A percentile compares a stretch with the other conserved stretches of the same genome.
Conservation (phyloP, 1,140 invertebrate genomes). For the Euura lappo region DNA sequence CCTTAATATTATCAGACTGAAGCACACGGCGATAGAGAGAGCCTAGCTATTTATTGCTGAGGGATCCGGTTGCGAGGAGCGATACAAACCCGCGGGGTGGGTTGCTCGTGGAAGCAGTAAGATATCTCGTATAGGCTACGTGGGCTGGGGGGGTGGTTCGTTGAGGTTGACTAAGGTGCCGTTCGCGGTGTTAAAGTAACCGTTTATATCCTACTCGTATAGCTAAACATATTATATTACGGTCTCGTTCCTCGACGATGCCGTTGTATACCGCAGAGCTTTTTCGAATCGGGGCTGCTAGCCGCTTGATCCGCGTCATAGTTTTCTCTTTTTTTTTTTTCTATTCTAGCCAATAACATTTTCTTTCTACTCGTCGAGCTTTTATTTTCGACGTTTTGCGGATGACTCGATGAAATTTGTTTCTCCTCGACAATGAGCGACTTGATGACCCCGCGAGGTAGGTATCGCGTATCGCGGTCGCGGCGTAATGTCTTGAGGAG, state of each 20-base stretch:
- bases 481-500: neutral
- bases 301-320: neutral
- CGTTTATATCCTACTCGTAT: neutral
- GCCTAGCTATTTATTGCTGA: conserved; percentile 6
- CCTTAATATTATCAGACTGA: conserved; percentile 8
- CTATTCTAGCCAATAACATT: too few species aligned
- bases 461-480: neutral
- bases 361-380: too few species aligned
- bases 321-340: too few species aligned
- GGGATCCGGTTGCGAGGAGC: neutral
- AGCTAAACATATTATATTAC: neutral
- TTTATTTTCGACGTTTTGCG: too few species aligned
- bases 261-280: neutral
- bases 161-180: neutral
- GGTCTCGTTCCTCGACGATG: neutral
- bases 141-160: neutral
- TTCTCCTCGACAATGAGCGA: too few species aligned
- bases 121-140: neutral
- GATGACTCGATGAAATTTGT: neutral
- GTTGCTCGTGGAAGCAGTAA: neutral
- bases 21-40: neutral
- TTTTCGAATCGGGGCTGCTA: neutral
- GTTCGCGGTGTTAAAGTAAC: neutral
- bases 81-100: conserved; percentile 1
- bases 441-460: too few species aligned